phyloP scores from a whole-genome alignment of 2,797 vertebrate species.

The Protosalanx chinensis region DNA sequence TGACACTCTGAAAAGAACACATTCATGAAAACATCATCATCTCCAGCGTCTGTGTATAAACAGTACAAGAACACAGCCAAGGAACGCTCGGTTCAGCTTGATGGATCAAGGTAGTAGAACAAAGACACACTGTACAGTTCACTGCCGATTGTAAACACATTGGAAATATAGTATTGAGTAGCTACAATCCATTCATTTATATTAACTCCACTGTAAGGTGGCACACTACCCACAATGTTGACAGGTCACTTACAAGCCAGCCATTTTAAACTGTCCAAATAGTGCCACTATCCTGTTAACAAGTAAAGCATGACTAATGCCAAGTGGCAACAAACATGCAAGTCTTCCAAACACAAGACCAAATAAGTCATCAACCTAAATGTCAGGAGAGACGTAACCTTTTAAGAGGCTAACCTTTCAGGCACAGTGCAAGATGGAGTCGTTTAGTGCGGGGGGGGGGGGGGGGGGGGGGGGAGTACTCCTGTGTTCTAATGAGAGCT shows the following conservation, averaged over 20 bases:
- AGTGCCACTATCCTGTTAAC: slow-evolving; percentile 20
- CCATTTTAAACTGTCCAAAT: slow-evolving; percentile 24
- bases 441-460: slow-evolving; percentile 19
- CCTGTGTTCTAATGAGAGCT: slow-evolving; percentile 47
- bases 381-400: slow-evolving; percentile 66
- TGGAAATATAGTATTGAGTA: no score
- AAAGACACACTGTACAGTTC: no score
- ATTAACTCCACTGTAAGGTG: not conserved
- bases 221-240: slow-evolving; percentile 10
- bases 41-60: no score
- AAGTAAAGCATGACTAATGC: slow-evolving; percentile 42
- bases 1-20: not conserved
- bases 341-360: slow-evolving; percentile 51
- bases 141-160: no score
- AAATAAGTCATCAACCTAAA: slow-evolving; percentile 64
- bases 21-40: not conserved
- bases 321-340: slow-evolving; percentile 34
- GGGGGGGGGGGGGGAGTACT: slow-evolving; percentile 12
- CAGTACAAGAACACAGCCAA: no score
- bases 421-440: slow-evolving; percentile 43
- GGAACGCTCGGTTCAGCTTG: no score
- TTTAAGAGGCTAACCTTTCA: slow-evolving; percentile 62
- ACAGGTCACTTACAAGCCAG: slow-evolving; percentile 27
- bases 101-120: no score
- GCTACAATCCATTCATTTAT: no score